Conservation (phyloP, 2,797 vertebrate genomes). For the Rallus crepitans region DNA sequence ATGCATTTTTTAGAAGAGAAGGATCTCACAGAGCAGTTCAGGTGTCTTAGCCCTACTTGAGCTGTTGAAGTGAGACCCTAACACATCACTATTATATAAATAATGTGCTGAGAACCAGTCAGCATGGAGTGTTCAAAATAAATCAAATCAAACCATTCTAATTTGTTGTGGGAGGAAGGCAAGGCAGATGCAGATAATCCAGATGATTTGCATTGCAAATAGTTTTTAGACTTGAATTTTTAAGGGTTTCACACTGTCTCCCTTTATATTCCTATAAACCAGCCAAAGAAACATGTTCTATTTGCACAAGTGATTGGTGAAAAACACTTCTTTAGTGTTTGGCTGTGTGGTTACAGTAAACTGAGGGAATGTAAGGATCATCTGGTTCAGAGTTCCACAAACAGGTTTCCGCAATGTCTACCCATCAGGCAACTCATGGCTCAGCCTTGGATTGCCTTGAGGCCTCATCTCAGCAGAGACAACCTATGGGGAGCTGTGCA, state of each 20-base stretch:
- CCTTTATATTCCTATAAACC: neutral
- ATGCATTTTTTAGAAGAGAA: neutral
- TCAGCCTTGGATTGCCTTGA: no score
- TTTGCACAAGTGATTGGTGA: neutral
- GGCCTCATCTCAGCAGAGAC: no score
- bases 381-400: no score
- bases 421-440: no score
- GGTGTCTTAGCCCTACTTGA: neutral
- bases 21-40: neutral
- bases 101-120: neutral
- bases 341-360: neutral
- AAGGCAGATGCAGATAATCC: neutral
- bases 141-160: neutral
- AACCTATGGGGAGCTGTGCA: no score
- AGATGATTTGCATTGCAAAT: neutral
- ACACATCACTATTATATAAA: neutral
- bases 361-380: neutral
- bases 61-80: neutral
- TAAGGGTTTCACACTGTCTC: neutral
- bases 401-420: no score
- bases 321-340: neutral
- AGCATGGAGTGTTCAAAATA: slow-evolving; percentile 13
- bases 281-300: neutral
- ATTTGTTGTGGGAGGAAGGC: neutral
- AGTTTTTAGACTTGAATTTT: neutral